Evolutionary conservation across 2,113 vertebrate species (phyloP).

Genomic region (Psilopogon haemacephalus): DNA sequence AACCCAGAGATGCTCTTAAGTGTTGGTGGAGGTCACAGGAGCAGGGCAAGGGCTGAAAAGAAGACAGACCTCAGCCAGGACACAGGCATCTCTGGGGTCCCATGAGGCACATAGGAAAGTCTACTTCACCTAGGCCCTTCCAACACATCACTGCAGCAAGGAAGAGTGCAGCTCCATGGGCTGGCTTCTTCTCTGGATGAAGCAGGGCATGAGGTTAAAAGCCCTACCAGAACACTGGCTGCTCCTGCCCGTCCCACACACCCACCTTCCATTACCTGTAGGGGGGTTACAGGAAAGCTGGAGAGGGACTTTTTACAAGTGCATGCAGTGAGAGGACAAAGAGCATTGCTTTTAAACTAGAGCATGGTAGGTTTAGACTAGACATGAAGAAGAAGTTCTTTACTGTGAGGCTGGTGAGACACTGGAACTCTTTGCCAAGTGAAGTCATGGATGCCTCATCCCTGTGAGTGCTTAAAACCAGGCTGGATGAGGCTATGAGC

Average conservation of each 20-base stretch:
- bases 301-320: too few species aligned
- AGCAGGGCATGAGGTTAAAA: background rate
- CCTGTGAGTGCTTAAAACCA: too few species aligned
- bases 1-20: background rate
- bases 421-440: too few species aligned
- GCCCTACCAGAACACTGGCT: rapidly evolving
- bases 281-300: too few species aligned
- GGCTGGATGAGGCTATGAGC: too few species aligned
- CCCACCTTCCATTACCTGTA: background rate
- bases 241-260: background rate
- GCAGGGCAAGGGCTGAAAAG: background rate
- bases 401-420: too few species aligned
- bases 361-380: too few species aligned
- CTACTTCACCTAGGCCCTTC: background rate
- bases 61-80: background rate
- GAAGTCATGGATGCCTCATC: too few species aligned
- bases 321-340: too few species aligned
- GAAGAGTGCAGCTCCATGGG: background rate
- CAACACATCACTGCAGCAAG: background rate
- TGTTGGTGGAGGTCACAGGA: background rate
- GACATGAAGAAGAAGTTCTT: too few species aligned
- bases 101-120: rapidly evolving
- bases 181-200: background rate
- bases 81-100: rapidly evolving
- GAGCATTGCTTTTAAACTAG: too few species aligned